Base-by-base conservation (phyloP, 2,888 invertebrate species). In the Noctua janthina region DNA sequence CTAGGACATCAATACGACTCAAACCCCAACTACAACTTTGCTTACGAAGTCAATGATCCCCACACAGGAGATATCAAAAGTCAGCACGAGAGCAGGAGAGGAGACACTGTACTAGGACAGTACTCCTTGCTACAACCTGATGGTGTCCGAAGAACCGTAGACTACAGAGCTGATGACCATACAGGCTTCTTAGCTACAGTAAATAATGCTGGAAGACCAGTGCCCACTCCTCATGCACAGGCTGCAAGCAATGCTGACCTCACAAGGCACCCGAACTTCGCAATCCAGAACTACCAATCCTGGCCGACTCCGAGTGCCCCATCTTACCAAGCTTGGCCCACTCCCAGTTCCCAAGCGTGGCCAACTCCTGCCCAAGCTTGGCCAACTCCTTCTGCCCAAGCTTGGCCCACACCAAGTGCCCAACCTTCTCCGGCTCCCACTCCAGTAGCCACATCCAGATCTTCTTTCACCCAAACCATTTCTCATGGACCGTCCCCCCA, bases 141-240 rank as follows among this genome's bases (percentile, higher is more conserved):
- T 92, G 97, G 97, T 11, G 90, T 97, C 1, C 93, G 95, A 84
- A 96, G 97, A 87, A 97, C 95, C 8, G 97, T 97, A 2, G 97
- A 97, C 79, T 97, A 97, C 90, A 96, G 95, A 88, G 97, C 97
- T 67, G 97, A 97, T 89, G 96, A 97, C 46, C 91, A 95, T 62
- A 94, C 96, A 68, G 97, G 97, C 1, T 97, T 97, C 91, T 95
- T 95, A 84, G 97, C 97, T 49, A 96, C 96, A 8, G 97, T 97
- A 1, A 96, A 95, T 87, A 96, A 96, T 86, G 94, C 96, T 73
- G 90, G 90, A 6, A 88, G 89, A 75, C 75, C 86, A 13, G 59
- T 69, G 15, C 39, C 84, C 1, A 62, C 76, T 6, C 78, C 82
- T 29, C 76, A 87, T 54, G 59, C 70, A 1, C 76, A 66, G 66